These are phyloP conservation scores for Nestor notabilis DNA, from an alignment of 2,113 vertebrate species.

Conservation along the genomic window DNA sequence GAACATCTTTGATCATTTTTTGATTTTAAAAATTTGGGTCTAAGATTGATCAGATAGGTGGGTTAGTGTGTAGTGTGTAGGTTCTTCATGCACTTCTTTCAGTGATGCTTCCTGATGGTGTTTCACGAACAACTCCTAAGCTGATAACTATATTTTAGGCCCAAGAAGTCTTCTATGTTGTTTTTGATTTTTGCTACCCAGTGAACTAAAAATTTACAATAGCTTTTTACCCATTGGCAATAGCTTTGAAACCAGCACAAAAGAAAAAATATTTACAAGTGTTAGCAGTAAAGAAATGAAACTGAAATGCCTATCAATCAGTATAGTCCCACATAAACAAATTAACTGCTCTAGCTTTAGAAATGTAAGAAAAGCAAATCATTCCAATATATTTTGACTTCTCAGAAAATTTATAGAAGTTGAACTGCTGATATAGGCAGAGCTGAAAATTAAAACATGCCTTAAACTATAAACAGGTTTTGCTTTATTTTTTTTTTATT, in stretches of 20 bases:
- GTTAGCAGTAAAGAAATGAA: conserved; percentile 13
- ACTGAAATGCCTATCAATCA: neutral
- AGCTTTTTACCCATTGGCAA: neutral
- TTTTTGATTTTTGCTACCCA: neutral
- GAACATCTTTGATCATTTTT: neutral
- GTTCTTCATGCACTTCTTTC: neutral
- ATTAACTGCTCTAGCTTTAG: neutral
- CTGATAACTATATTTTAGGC: neutral
- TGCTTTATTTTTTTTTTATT: neutral
- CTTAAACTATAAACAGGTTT: neutral
- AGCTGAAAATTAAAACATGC: conserved; percentile 20
- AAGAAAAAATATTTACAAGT: neutral
- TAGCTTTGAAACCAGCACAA: neutral
- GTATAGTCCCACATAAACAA: neutral
- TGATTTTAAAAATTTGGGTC: fast-evolving
- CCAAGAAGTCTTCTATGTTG: neutral
- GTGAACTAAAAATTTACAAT: neutral
- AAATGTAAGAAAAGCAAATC: conserved; percentile 27
- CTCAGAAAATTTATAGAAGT: neutral
- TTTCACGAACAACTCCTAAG: neutral
- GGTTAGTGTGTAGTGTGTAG: neutral
- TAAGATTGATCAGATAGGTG: neutral
- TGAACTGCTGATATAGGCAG: neutral
- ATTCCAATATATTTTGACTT: neutral
- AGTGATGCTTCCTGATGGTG: neutral